Conservation (phyloP, 2,113 vertebrate genomes). For the Columba janthina region DNA sequence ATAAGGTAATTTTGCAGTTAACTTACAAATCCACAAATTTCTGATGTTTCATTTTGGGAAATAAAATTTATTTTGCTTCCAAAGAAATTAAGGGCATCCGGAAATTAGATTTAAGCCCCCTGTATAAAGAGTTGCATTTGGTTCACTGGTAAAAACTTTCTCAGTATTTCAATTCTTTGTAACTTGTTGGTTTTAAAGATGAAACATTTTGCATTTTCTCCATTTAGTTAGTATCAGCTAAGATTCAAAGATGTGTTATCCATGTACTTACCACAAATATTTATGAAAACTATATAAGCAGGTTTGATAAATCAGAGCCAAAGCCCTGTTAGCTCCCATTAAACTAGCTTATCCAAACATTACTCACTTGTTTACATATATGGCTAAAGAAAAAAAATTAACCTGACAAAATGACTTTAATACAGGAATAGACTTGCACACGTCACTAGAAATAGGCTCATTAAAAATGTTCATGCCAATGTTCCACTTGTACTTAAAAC, state of each 20-base stretch:
- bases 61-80: not conserved
- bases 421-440: not conserved
- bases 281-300: constrained; percentile 1
- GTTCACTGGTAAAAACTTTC: constrained; percentile 34
- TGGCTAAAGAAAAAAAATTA: constrained; percentile 24
- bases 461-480: constrained; percentile 32
- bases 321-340: constrained; percentile 1
- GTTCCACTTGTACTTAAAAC: constrained; percentile 10
- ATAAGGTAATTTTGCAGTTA: not conserved
- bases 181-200: not conserved
- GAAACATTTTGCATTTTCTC: constrained; percentile 5
- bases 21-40: not conserved
- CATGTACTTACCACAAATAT: constrained; percentile 18
- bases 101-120: not conserved
- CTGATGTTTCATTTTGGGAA: not conserved
- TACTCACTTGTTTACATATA: constrained; percentile 7
- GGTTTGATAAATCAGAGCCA: constrained; percentile 23
- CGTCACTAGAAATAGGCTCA: constrained; percentile 3
- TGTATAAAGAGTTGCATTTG: not conserved
- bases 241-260: not conserved
- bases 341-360: constrained; percentile 14
- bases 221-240: not conserved
- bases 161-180: not conserved
- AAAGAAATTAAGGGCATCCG: not conserved
- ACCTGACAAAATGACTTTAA: constrained; percentile 25